Conservation (phyloP, 2,113 vertebrate species). For the Triplophysa dalaica region DNA sequence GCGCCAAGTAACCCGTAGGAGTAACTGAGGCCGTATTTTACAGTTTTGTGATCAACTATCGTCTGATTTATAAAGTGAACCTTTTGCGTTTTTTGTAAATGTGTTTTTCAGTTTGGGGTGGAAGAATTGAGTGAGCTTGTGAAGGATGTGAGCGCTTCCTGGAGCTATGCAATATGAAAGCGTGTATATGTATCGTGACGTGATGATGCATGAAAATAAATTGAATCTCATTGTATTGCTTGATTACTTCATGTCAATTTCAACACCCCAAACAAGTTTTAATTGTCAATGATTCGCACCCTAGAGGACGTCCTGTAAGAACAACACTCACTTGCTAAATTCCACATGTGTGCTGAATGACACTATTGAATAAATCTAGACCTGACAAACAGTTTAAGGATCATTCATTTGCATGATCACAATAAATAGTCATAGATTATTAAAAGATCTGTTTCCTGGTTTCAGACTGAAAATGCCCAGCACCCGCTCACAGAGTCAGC, state of each 20-base stretch:
- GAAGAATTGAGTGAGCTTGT: not conserved
- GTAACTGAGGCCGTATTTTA: not conserved
- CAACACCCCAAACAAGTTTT: not conserved
- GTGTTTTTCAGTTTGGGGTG: not conserved
- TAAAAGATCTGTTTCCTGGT: not conserved
- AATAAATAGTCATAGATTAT: not conserved
- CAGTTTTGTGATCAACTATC: not conserved
- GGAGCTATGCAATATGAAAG: not conserved
- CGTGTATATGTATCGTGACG: too few relatives aligned
- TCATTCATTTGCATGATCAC: too few relatives aligned
- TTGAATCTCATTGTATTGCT: too few relatives aligned
- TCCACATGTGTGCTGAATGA: not conserved
- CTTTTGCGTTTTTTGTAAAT: not conserved
- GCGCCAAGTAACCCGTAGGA: slow-evolving; percentile 40
- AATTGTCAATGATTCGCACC: not conserved
- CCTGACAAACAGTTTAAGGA: not conserved
- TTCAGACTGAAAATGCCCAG: slow-evolving; percentile 74
- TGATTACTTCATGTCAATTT: not conserved
- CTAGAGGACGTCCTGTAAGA: not conserved
- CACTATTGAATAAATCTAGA: not conserved
- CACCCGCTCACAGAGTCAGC: slow-evolving; percentile 79
- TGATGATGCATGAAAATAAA: not conserved
- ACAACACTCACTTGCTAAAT: slow-evolving; percentile 15
- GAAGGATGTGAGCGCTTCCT: not conserved
- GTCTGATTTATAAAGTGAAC: too few relatives aligned